These are phyloP conservation scores for Antechinus stuartii DNA, from an alignment of 2,113 vertebrate species.

Conservation along the genomic window DNA sequence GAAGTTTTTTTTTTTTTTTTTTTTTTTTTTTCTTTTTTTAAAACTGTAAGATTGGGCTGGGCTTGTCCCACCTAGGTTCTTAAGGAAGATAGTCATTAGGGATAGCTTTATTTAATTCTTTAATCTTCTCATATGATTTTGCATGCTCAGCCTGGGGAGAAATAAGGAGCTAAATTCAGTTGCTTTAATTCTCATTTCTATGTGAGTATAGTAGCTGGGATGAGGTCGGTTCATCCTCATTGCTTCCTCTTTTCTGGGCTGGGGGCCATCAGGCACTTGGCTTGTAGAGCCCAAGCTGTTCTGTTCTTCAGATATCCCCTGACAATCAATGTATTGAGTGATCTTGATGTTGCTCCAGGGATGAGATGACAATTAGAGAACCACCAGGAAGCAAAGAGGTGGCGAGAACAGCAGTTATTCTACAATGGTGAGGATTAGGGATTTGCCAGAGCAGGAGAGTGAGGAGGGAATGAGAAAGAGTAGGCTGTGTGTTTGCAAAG, in stretches of 20 bases:
- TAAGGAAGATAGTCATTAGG: constrained; percentile 35
- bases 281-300: constrained; percentile 73
- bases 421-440: constrained; percentile 61
- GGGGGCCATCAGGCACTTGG: constrained; percentile 75
- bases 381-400: constrained; percentile 78
- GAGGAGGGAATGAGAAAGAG: constrained; percentile 62
- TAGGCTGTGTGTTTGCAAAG: not conserved
- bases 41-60: not conserved
- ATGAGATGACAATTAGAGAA: constrained; percentile 77
- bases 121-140: constrained; percentile 55
- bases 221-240: constrained; percentile 66
- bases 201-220: constrained; percentile 57
- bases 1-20: not conserved
- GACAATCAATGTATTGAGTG: constrained; percentile 76
- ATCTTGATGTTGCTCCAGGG: constrained; percentile 76
- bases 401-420: constrained; percentile 73
- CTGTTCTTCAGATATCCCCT: constrained; percentile 74
- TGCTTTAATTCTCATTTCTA: constrained; percentile 53
- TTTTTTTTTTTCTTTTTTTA: not conserved
- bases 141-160: constrained; percentile 52
- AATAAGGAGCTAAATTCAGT: constrained; percentile 51
- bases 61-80: constrained; percentile 45
- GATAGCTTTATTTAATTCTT: constrained; percentile 65
- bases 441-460: constrained; percentile 51
- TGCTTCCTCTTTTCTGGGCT: constrained; percentile 75